Conservation (phyloP, 2,888 invertebrate genomes). For the Rambutsinella grinnellia region DNA sequence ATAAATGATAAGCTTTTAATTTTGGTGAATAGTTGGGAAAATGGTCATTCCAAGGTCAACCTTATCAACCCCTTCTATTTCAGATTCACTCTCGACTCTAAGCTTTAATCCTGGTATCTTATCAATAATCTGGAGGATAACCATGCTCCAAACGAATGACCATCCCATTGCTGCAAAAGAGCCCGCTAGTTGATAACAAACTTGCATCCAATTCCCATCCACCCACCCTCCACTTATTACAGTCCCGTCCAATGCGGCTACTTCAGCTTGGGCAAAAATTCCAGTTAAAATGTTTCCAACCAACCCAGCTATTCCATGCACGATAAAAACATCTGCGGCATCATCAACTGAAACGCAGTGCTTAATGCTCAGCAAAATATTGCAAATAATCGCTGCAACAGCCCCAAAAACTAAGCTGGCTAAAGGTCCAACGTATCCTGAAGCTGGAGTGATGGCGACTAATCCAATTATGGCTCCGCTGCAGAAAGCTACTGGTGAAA, state of each 20-base stretch:
- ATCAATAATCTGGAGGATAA: conserved; percentile 57
- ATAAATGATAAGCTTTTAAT: too few species aligned
- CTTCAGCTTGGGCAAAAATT: conserved; percentile 54
- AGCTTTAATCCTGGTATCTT: conserved; percentile 58
- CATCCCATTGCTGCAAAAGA: conserved; percentile 58
- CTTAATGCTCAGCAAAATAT: conserved; percentile 59
- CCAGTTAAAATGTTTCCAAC: conserved; percentile 63
- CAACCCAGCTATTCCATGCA: conserved; percentile 63
- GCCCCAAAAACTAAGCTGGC: conserved; percentile 57
- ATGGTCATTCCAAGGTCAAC: conserved; percentile 44
- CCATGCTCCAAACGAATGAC: conserved; percentile 58
- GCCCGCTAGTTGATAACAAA: conserved; percentile 57
- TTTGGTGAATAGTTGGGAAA: too few species aligned
- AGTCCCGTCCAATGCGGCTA: too few species aligned
- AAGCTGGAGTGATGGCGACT: conserved; percentile 59
- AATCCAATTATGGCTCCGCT: conserved; percentile 61
- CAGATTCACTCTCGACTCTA: conserved; percentile 31
- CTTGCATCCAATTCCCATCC: conserved; percentile 64
- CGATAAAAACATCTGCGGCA: conserved; percentile 63
- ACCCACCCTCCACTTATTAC: conserved; percentile 62
- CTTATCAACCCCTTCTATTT: conserved; percentile 41
- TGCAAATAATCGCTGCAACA: conserved; percentile 56
- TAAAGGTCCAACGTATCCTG: conserved; percentile 58
- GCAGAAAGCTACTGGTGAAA: conserved; percentile 61
- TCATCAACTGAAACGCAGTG: conserved; percentile 58